phyloP scores from a whole-genome alignment of 2,113 vertebrate genomes.

The Paramisgurnus dabryanus region DNA sequence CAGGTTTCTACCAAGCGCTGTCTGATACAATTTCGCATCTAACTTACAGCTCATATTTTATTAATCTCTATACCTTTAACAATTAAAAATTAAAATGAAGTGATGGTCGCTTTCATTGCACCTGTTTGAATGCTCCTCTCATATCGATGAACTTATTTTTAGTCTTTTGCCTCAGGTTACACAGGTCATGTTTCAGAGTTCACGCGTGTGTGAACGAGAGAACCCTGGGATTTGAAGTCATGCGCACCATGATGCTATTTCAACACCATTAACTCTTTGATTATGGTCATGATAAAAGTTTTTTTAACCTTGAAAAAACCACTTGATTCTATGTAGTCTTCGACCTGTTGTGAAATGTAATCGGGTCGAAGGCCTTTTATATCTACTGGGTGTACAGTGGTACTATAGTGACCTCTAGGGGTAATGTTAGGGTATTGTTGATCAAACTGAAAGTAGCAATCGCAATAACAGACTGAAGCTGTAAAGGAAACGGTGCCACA shows the following conservation, averaged over 20 bases:
- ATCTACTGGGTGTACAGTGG: background rate
- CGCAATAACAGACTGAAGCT: background rate
- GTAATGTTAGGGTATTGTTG: background rate
- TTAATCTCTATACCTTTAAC: too few relatives aligned
- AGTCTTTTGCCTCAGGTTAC: background rate
- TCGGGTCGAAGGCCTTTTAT: background rate
- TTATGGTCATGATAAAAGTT: too few relatives aligned
- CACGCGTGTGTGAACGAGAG: background rate
- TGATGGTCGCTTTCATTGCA: too few relatives aligned
- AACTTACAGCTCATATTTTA: background rate
- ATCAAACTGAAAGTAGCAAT: slow-evolving; percentile 21
- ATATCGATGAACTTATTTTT: too few relatives aligned
- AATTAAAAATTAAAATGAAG: too few relatives aligned
- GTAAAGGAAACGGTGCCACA: background rate
- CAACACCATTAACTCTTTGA: background rate
- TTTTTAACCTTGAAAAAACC: too few relatives aligned
- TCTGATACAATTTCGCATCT: background rate
- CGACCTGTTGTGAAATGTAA: too few relatives aligned
- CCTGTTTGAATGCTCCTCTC: too few relatives aligned
- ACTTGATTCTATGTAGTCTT: too few relatives aligned
- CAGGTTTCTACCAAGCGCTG: too few relatives aligned
- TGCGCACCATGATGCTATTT: background rate
- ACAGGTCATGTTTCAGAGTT: background rate
- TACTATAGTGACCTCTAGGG: slow-evolving; percentile 2
- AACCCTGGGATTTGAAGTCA: slow-evolving; percentile 29